Evolutionary conservation across 2,113 vertebrate species (phyloP), one percentile per base, ranked within the genome.

Genomic region (western clawed frog (Xenopus tropicalis)): DNA sequence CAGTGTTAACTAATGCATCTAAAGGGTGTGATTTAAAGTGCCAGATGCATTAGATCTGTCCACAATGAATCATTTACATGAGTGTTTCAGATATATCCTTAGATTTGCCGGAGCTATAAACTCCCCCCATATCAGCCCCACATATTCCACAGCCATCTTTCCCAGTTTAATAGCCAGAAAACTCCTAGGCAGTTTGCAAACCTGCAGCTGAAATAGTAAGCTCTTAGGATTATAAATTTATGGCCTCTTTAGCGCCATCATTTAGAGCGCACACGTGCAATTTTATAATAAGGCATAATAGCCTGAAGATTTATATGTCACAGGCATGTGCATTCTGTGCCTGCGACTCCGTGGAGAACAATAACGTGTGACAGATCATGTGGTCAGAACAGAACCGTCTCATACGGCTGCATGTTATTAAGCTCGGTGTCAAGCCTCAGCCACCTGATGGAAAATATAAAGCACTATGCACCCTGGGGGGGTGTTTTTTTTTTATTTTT

Each of bases 371-470:
- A 69, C 54, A 62, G 48, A 75, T 61, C 72, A 75, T 69, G 66
- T 69, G 72, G 65, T 62, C 72, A 62, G 61, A 75, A 75, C 68
- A 66, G 57, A 69, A 17, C 66, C 72, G 62, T 54, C 46, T 69
- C 14, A 67, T 48, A 69, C 54, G 64, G 72, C 72, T 62, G 66
- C 46, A 54, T 69, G 58, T 68, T 69, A 75, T 68, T 54, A 75
- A 54, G 68, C 65, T 62, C 62, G 69, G 68, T 75, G 51, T 75
- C 58, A 61, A 54, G 54, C 25, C 37, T 12, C 20, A 75, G 51
- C 72, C 66, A 75, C 65, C 72, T 74, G 72, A 74, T 54, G 57
- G 57, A 42, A 46, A 48, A 69, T 68, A 69, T 75, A 75, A 75
- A 75, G 62, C 22, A 14, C 42, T 17, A 54, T 37, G 24, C 58